phyloP scores from a whole-genome alignment of 2,888 invertebrate species.

The Cerastis leucographa region DNA sequence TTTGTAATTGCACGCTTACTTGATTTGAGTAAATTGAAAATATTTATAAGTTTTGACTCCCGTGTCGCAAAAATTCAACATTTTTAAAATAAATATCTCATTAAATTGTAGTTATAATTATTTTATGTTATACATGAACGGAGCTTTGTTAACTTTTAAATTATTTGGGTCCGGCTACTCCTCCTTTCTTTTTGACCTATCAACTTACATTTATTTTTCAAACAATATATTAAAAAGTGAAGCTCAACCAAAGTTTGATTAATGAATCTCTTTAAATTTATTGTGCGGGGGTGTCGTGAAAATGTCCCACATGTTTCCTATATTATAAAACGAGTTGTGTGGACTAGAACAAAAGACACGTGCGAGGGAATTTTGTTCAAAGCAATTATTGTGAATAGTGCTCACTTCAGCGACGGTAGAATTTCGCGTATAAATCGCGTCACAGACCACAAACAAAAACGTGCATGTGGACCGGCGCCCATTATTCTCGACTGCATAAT shows the following conservation, averaged over 20 bases:
- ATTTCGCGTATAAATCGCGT: slow-evolving; percentile 90
- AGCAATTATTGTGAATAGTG: slow-evolving; percentile 90
- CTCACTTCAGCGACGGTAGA: slow-evolving; percentile 89
- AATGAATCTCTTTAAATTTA: not conserved
- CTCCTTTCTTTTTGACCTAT: not conserved
- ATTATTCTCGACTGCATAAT: slow-evolving; percentile 91
- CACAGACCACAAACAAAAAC: slow-evolving; percentile 91
- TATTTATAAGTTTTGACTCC: no score
- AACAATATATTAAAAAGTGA: no score
- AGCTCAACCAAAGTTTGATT: not conserved
- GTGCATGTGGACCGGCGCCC: slow-evolving; percentile 90
- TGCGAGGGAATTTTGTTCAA: slow-evolving; percentile 86
- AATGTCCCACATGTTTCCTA: slow-evolving; percentile 30
- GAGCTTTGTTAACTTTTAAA: no score
- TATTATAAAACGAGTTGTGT: slow-evolving; percentile 48
- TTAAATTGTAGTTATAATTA: no score
- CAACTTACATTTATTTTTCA: not conserved
- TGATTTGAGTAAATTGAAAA: no score
- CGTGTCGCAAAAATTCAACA: no score
- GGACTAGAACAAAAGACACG: slow-evolving; percentile 81
- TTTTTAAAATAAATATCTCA: no score
- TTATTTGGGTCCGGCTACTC: no score
- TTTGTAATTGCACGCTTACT: no score
- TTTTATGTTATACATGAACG: no score
- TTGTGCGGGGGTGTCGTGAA: not conserved